Conservation (phyloP, 2,797 vertebrate species). For the Poecile montanus region DNA sequence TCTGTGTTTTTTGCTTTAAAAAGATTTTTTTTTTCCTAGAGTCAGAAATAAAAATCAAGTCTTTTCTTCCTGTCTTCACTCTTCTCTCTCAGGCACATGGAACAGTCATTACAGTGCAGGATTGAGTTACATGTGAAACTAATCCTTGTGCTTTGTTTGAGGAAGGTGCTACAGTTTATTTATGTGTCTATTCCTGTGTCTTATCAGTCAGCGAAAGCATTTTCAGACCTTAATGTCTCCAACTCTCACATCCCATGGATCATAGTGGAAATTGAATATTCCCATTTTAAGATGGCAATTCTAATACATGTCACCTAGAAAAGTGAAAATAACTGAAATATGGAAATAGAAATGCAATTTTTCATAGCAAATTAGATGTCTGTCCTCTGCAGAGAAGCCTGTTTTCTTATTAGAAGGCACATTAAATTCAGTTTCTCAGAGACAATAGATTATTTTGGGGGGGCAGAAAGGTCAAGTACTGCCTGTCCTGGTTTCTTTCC, state of each 20-base stretch:
- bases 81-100: background rate
- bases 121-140: background rate
- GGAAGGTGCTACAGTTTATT: background rate
- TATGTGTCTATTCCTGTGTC: background rate
- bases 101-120: background rate
- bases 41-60: background rate
- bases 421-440: background rate
- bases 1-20: background rate
- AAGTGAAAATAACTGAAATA: background rate
- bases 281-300: background rate
- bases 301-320: background rate
- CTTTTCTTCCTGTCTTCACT: background rate
- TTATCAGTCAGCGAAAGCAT: background rate
- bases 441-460: background rate
- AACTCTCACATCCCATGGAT: background rate
- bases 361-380: background rate
- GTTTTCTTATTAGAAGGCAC: background rate
- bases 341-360: background rate
- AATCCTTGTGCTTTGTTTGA: background rate
- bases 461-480: background rate
- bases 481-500: conserved; percentile 51
- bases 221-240: background rate
- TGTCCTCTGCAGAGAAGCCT: background rate
- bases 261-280: background rate
- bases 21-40: background rate